A percentile compares a stretch with the other conserved stretches of the same genome.
phyloP scores from a whole-genome alignment of 2,113 vertebrate species.

The Eudyptes chrysolophus region DNA sequence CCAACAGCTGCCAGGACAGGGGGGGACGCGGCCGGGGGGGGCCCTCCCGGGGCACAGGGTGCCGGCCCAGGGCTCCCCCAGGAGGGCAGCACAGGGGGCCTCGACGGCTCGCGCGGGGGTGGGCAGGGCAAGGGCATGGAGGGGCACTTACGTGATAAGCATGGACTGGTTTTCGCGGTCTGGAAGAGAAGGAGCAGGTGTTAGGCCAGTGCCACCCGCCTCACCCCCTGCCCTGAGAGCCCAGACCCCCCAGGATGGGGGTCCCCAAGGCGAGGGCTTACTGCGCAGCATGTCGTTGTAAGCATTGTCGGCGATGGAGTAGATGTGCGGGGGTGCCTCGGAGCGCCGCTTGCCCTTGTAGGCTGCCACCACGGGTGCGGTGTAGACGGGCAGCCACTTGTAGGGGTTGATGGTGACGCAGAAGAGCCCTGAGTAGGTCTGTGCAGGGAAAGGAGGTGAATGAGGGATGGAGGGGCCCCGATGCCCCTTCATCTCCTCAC shows the following conservation, averaged over 20 bases:
- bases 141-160: constrained; percentile 92
- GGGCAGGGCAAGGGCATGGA: not conserved
- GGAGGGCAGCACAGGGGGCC: rapidly evolving
- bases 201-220: not conserved
- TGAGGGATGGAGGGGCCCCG: rapidly evolving
- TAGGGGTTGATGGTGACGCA: constrained; percentile 95
- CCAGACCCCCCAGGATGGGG: rapidly evolving
- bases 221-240: rapidly evolving
- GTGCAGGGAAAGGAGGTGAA: not conserved
- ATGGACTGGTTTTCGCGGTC: constrained; percentile 97
- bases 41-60: not conserved
- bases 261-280: constrained; percentile 39
- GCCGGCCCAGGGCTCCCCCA: not conserved
- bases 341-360: constrained; percentile 92
- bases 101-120: rapidly evolving
- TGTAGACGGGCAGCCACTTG: constrained; percentile 95
- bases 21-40: not conserved
- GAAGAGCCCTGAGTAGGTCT: constrained; percentile 96
- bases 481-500: rapidly evolving
- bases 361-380: constrained; percentile 81
- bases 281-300: constrained; percentile 95
- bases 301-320: constrained; percentile 88
- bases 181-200: constrained; percentile 60
- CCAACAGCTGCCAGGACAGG: not conserved
- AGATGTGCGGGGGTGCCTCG: constrained; percentile 89